phyloP scores from a whole-genome alignment of 2,797 vertebrate species.

The Hipposideros larvatus region DNA sequence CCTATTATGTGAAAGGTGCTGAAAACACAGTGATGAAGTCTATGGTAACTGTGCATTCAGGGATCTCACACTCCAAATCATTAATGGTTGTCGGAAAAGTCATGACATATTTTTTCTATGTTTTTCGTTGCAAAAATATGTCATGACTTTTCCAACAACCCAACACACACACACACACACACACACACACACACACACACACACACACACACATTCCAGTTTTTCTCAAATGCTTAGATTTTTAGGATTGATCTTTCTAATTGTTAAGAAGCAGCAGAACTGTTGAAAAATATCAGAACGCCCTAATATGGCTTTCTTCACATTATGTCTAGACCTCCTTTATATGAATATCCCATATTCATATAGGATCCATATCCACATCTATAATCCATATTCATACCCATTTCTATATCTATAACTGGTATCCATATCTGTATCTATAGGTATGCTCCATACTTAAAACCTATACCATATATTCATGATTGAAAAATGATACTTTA shows the following conservation, averaged over 20 bases:
- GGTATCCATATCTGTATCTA: background rate
- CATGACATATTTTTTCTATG: no score
- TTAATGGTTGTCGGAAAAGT: background rate
- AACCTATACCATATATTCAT: background rate
- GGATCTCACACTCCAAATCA: background rate
- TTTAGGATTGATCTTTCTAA: slow-evolving; percentile 4
- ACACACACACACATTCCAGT: background rate
- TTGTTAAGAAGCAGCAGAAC: background rate
- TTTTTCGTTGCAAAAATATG: no score
- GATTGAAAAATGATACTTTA: background rate
- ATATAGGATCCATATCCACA: background rate
- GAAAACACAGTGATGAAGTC: background rate
- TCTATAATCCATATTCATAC: background rate
- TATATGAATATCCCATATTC: background rate
- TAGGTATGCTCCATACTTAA: background rate
- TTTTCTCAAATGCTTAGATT: background rate
- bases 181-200: no score
- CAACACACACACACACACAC: no score
- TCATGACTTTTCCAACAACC: no score
- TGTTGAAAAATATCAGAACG: background rate
- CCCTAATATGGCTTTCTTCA: background rate
- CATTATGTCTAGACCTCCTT: background rate
- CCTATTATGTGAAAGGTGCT: background rate
- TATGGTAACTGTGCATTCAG: background rate
- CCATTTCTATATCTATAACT: background rate